Conservation (phyloP, 1,140 invertebrate species). For the Lordiphosa collinella region DNA sequence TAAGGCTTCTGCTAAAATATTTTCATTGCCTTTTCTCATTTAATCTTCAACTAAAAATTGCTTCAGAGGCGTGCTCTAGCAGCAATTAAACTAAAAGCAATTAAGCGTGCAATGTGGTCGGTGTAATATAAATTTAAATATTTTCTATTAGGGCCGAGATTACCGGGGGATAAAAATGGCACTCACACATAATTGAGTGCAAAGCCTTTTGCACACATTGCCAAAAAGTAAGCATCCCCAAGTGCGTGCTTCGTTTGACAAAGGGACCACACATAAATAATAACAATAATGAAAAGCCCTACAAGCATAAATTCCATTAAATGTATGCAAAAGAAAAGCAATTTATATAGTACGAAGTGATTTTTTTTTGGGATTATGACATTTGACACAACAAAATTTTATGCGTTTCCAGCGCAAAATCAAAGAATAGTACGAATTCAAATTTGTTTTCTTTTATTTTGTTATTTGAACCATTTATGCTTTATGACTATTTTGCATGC, state of each 20-base stretch:
- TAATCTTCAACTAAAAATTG: conserved; percentile 4
- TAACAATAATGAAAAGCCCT: conserved; percentile 37
- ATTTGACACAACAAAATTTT: conserved; percentile 54
- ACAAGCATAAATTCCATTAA: conserved; percentile 23
- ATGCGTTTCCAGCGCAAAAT: conserved; percentile 12
- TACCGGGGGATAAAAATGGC: not conserved
- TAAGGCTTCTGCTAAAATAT: too few relatives aligned
- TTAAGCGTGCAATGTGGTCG: conserved; percentile 47
- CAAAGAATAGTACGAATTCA: not conserved
- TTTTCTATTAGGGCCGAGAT: conserved; percentile 35
- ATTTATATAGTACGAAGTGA: conserved; percentile 39
- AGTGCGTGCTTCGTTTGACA: conserved; percentile 36
- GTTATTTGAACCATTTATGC: conserved; percentile 50
- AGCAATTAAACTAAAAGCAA: conserved; percentile 67
- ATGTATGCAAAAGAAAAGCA: conserved; percentile 15
- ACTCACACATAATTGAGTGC: conserved; percentile 23
- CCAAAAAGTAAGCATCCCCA: not conserved
- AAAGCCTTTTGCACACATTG: conserved; percentile 14
- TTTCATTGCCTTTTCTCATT: not conserved
- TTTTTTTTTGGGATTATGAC: conserved; percentile 51
- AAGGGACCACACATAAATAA: conserved; percentile 41
- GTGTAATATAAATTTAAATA: conserved; percentile 61
- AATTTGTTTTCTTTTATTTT: not conserved
- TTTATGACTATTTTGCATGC: conserved; percentile 72
- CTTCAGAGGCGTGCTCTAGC: conserved; percentile 14